Evolutionary conservation across 2,113 vertebrate genomes (phyloP).

Genomic region (Elaphurus davidianus): DNA sequence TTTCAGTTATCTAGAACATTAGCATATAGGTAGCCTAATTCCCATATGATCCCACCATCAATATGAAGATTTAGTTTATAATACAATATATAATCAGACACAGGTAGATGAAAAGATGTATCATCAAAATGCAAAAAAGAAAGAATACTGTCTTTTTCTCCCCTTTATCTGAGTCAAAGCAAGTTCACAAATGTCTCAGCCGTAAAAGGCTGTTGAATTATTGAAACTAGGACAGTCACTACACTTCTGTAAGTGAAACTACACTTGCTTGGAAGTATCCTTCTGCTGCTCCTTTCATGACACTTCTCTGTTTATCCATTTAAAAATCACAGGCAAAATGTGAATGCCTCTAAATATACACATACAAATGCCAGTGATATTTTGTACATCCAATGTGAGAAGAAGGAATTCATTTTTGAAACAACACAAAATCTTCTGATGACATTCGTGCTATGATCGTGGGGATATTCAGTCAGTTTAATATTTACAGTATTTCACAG

Average conservation of each 20-base stretch:
- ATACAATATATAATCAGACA: neutral
- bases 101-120: neutral
- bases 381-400: neutral
- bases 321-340: slow-evolving; percentile 38
- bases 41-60: neutral
- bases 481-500: neutral
- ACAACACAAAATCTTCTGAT: neutral
- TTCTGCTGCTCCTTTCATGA: neutral
- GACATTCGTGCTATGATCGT: neutral
- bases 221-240: neutral
- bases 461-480: neutral
- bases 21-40: neutral
- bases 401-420: neutral
- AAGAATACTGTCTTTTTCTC: neutral
- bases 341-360: neutral
- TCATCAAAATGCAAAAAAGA: neutral
- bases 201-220: neutral
- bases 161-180: neutral
- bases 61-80: neutral
- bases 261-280: neutral
- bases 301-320: neutral
- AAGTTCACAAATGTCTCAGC: neutral
- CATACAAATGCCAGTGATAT: neutral
- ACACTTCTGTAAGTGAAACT: neutral
- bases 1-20: slow-evolving; percentile 11